Percentiles rank a stretch among this genome's conserved stretches.
These are phyloP conservation scores for Sthenelais limicola DNA, from an alignment of 2,888 invertebrate genomes.

Conservation along the genomic window DNA sequence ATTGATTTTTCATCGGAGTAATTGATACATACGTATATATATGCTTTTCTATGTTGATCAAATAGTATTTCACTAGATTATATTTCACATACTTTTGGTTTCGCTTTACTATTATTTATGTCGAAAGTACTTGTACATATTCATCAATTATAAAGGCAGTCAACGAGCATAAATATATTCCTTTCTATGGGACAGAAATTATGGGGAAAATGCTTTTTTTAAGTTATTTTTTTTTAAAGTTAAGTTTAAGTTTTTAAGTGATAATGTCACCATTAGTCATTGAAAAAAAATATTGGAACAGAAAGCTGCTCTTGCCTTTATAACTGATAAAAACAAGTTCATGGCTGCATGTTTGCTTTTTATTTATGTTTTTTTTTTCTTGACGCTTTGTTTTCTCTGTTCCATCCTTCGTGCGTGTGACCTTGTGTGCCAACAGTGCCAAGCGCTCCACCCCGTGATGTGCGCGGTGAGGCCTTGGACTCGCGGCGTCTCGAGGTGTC, in stretches of 20 bases:
- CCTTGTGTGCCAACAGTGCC: conserved; percentile 80
- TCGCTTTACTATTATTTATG: conserved; percentile 35
- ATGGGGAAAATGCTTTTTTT: too few species aligned
- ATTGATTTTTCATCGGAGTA: background rate
- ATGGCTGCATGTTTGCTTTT: conserved; percentile 40
- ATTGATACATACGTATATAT: conserved; percentile 3
- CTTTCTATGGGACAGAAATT: too few species aligned
- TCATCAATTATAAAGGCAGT: too few species aligned
- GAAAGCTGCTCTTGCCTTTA: too few species aligned
- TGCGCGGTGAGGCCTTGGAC: conserved; percentile 88
- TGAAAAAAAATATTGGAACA: too few species aligned
- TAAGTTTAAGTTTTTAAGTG: too few species aligned
- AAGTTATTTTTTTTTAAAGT: too few species aligned
- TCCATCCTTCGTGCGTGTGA: conserved; percentile 40
- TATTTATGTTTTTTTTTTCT: conserved; percentile 33
- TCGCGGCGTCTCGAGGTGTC: conserved; percentile 90
- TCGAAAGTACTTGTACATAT: conserved; percentile 30
- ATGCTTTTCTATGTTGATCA: conserved; percentile 25
- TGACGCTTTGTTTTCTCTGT: conserved; percentile 36
- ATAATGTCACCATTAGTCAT: too few species aligned
- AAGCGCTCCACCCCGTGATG: conserved; percentile 95
- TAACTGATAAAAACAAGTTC: too few species aligned
- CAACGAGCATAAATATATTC: too few species aligned
- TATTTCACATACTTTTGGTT: conserved; percentile 30
- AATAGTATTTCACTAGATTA: conserved; percentile 26